A percentile compares a stretch with the other conserved stretches of the same genome.
These are phyloP conservation scores for Ctenomys sociabilis DNA, from an alignment of 2,113 vertebrate genomes.

Conservation along the genomic window DNA sequence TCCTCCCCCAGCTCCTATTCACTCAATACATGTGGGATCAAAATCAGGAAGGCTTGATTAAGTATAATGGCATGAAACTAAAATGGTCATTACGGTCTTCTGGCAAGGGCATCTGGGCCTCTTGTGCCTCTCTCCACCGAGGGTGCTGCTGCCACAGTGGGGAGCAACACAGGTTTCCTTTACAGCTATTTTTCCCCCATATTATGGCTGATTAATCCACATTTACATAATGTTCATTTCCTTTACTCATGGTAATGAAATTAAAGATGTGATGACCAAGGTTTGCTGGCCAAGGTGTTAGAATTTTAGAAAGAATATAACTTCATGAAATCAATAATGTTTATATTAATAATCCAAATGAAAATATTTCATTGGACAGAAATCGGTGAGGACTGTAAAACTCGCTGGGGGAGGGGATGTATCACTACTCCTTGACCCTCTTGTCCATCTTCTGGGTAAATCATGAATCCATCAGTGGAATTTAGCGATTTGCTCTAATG, in stretches of 20 bases:
- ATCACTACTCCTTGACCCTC: background rate
- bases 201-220: background rate
- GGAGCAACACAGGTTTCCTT: background rate
- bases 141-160: background rate
- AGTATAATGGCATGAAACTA: background rate
- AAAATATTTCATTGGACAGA: slow-evolving; percentile 50
- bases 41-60: background rate
- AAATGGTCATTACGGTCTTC: background rate
- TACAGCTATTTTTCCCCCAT: background rate
- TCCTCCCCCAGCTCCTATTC: background rate
- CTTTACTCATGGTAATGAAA: slow-evolving; percentile 56
- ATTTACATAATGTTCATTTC: slow-evolving; percentile 29
- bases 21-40: background rate
- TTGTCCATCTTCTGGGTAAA: background rate
- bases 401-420: background rate
- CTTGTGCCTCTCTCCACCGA: background rate
- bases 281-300: slow-evolving; percentile 38
- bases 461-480: slow-evolving; percentile 19
- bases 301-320: slow-evolving; percentile 57
- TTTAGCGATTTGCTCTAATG: slow-evolving; percentile 54
- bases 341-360: slow-evolving; percentile 55
- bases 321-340: slow-evolving; percentile 44
- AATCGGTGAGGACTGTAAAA: slow-evolving; percentile 60
- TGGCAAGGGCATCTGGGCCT: slow-evolving; percentile 22
- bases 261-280: slow-evolving; percentile 33